Evolutionary conservation across 1,140 invertebrate species (phyloP).

Genomic region (Drosophila burlai): DNA sequence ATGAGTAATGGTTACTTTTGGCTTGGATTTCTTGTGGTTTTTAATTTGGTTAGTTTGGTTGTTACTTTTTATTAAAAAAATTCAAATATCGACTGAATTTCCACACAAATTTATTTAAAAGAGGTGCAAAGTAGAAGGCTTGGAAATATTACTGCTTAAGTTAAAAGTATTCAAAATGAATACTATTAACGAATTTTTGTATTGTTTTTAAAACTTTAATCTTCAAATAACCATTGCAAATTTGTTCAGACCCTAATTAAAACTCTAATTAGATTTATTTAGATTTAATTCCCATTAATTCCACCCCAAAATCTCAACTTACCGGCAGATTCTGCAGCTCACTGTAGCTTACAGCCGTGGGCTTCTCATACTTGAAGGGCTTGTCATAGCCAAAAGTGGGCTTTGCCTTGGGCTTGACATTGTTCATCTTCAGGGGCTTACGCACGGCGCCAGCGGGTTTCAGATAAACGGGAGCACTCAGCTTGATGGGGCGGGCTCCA

Average conservation of each 20-base stretch:
- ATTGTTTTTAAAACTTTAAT: background rate
- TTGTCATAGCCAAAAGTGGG: conserved; percentile 75
- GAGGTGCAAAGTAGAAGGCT: background rate
- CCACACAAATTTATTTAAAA: no score
- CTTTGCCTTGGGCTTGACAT: conserved; percentile 64
- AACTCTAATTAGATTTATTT: background rate
- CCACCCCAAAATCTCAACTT: conserved; percentile 33
- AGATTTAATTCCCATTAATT: no score
- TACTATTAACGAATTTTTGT: no score
- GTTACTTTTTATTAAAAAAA: background rate
- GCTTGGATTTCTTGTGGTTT: background rate
- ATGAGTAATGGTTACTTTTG: conserved; percentile 7
- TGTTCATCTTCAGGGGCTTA: conserved; percentile 77
- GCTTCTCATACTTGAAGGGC: conserved; percentile 79
- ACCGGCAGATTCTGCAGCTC: conserved; percentile 77
- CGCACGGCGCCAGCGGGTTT: conserved; percentile 51
- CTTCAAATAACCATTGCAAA: background rate
- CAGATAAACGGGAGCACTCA: conserved; percentile 64
- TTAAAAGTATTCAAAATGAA: background rate
- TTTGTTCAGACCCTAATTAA: background rate
- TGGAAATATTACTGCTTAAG: background rate
- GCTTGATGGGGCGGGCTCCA: conserved; percentile 62
- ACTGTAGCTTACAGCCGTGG: conserved; percentile 58
- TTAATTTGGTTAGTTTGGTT: background rate
- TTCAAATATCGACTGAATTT: background rate